Base-by-base conservation (phyloP, 2,888 invertebrate species). In the Lasioglossum marginatum region DNA sequence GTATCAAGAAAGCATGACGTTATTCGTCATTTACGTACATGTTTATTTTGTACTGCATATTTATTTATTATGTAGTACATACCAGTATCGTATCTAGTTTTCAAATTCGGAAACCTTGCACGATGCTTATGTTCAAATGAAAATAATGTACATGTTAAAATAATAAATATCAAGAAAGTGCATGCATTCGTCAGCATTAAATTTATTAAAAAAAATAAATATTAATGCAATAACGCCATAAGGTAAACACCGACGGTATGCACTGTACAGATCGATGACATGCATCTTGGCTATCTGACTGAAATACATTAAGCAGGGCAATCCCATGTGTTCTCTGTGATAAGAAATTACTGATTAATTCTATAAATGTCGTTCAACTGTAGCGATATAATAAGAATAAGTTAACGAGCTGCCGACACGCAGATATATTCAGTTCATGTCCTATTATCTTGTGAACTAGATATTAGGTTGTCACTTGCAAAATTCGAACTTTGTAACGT, bases 311-410 rank as follows among this genome's bases (percentile, higher is more conserved):
- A 37, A 68, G 45, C 71, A 72, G 71, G 19, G 43, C 43, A 45
- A 72, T 72, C 43, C 43, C 71, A 72, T 72, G 27, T 43, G 27
- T 45, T 45, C 43, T 19, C 43, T 8, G 43, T 14, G 71, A 72
- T 43, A 72, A 72, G 27, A 43, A 72, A 72, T 71, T 71, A 71
- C 43, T 27, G 71, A 71, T 43, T 27, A 71, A 43, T 72, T 72
- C 43, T 43, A 43, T 72, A 72, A 72, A 43, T 43, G 27, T 34
- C 63, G 63, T 31, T 27, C 27, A 34, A 68, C 68, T 68, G 23
- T 68, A n/a, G 34, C 34, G 68, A 68, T 37, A 37, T 1, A 68
- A 63, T 34, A 63, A 63, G n/a, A 63, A 31, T 31, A 34, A 63
- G 19, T 63, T 31, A 31, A 31, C 19, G 19, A 63, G 63, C 8